Percentiles rank a stretch among this genome's conserved stretches.
phyloP scores from a whole-genome alignment of 2,113 vertebrate species.

The Phoenicopterus ruber region DNA sequence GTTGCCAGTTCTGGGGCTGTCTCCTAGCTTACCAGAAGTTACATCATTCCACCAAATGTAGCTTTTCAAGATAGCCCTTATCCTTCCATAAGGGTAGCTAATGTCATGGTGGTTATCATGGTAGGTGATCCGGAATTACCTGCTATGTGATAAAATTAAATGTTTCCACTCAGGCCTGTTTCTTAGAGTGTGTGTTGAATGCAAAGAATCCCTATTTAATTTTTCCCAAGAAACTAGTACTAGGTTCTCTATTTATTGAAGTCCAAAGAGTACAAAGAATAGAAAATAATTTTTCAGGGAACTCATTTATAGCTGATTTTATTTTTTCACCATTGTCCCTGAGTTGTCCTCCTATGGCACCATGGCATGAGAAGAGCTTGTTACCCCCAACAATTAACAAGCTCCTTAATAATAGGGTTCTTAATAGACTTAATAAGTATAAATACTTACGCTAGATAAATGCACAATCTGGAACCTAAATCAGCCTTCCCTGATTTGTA shows the following conservation, averaged over 20 bases:
- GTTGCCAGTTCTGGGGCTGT: background rate
- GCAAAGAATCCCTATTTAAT: background rate
- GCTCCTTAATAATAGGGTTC: background rate
- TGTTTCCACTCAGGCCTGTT: background rate
- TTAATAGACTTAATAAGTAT: background rate
- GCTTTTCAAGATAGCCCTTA: background rate
- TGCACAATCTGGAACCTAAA: background rate
- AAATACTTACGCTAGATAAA: background rate
- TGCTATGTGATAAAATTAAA: background rate
- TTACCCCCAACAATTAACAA: background rate
- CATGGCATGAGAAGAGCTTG: background rate
- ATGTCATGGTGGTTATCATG: background rate
- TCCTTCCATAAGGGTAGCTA: background rate
- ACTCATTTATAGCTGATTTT: background rate
- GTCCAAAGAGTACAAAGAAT: background rate
- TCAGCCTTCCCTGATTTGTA: background rate
- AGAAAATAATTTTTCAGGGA: background rate
- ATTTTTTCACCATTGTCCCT: background rate
- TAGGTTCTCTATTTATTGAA: background rate
- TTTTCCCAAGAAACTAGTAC: background rate
- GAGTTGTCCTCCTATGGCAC: background rate
- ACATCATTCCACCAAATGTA: background rate
- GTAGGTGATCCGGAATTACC: background rate
- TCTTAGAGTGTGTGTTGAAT: background rate
- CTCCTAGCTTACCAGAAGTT: background rate